Conservation (phyloP, 2,113 vertebrate species). For the Eleginops maclovinus region DNA sequence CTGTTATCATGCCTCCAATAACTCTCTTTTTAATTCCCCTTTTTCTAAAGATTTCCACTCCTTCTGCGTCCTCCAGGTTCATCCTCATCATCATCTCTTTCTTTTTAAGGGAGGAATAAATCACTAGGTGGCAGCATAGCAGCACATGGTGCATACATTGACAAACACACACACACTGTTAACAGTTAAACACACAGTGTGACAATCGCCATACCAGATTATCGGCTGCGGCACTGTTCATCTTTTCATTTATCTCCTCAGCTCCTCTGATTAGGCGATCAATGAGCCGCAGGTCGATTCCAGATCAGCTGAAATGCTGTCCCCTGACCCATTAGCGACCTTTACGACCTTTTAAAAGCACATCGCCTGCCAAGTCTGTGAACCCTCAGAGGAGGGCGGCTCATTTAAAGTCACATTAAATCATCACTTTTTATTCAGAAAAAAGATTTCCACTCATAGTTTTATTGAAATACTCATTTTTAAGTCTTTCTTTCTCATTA, state of each 20-base stretch:
- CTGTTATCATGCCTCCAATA: not conserved
- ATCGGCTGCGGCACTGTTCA: slow-evolving; percentile 16
- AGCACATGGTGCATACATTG: slow-evolving; percentile 56
- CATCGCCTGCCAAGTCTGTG: not conserved
- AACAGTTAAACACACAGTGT: slow-evolving; percentile 10
- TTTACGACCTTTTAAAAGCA: slow-evolving; percentile 52
- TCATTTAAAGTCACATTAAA: not conserved
- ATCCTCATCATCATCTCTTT: not conserved
- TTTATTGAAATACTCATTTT: not conserved
- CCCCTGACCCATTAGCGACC: slow-evolving; percentile 39
- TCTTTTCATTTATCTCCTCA: slow-evolving; percentile 35
- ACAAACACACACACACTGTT: slow-evolving; percentile 15
- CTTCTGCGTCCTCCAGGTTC: not conserved
- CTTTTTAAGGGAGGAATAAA: slow-evolving; percentile 40
- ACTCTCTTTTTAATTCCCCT: not conserved
- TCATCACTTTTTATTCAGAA: not conserved
- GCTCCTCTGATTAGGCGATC: slow-evolving; percentile 50
- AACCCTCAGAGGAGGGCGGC: no score
- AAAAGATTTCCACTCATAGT: no score
- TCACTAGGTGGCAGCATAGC: slow-evolving; percentile 80
- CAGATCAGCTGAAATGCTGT: slow-evolving; percentile 63
- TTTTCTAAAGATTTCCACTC: no score
- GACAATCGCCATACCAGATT: slow-evolving; percentile 31
- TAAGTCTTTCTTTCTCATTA: not conserved
- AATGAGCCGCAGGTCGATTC: slow-evolving; percentile 36